These are phyloP conservation scores for Pygmarrhopalites habei DNA, from an alignment of 1,140 invertebrate genomes.

Conservation along the genomic window DNA sequence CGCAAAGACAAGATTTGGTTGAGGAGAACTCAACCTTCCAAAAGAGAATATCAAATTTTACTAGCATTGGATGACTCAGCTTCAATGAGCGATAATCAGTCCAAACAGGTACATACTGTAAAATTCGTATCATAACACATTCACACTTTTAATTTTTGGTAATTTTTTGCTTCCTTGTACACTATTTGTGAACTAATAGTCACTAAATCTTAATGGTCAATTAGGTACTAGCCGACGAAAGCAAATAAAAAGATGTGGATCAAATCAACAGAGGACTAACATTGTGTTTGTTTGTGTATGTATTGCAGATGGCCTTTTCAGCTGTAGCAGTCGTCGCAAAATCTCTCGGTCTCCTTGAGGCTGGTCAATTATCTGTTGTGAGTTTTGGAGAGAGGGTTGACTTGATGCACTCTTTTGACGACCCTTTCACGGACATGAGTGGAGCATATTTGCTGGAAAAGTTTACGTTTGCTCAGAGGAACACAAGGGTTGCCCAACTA, in stretches of 20 bases:
- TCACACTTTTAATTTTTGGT: not conserved
- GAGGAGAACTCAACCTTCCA: conserved; percentile 86
- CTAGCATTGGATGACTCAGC: conserved; percentile 96
- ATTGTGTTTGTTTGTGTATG: too few species aligned
- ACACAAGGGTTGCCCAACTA: conserved; percentile 70
- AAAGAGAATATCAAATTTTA: conserved; percentile 93
- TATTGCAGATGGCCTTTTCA: conserved; percentile 73
- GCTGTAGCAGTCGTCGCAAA: conserved; percentile 85
- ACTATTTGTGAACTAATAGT: not conserved
- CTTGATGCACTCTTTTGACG: conserved; percentile 74
- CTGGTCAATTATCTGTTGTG: conserved; percentile 80
- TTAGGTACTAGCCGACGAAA: too few species aligned
- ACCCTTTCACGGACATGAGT: conserved; percentile 73
- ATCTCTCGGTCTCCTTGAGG: conserved; percentile 85
- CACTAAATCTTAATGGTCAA: too few species aligned
- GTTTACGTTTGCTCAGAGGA: conserved; percentile 70
- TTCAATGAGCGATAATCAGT: conserved; percentile 82
- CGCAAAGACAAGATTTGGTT: conserved; percentile 99
- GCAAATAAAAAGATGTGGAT: too few species aligned
- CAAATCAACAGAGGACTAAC: too few species aligned
- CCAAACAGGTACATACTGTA: conserved; percentile 57
- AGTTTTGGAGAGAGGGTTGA: conserved; percentile 85
- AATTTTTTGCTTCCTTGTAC: not conserved
- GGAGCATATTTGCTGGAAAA: conserved; percentile 70
- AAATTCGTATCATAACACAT: not conserved